Conservation (phyloP, 2,888 invertebrate genomes). For the Gymnoscelis rufifasciata region DNA sequence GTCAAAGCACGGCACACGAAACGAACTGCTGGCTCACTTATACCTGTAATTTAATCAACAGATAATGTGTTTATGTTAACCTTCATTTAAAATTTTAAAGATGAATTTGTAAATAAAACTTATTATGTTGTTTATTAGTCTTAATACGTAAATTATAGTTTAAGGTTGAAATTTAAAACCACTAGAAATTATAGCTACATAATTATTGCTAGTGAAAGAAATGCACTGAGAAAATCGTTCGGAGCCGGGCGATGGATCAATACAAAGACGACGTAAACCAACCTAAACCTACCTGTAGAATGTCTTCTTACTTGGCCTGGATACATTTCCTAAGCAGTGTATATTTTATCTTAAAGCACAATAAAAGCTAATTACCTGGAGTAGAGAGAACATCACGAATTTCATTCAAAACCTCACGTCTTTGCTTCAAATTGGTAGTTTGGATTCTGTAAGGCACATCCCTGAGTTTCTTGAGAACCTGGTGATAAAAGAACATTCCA, state of each 20-base stretch:
- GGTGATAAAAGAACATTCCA: constrained; percentile 33
- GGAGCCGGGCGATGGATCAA: constrained; percentile 34
- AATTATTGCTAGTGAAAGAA: constrained; percentile 10
- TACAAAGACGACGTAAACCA: constrained; percentile 33
- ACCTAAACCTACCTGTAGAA: constrained; percentile 27
- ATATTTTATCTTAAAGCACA: background rate
- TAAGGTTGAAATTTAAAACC: background rate
- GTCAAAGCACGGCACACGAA: constrained; percentile 88
- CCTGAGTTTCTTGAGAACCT: constrained; percentile 84
- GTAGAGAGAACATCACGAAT: constrained; percentile 84
- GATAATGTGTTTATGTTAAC: background rate
- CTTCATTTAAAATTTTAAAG: background rate
- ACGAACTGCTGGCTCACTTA: constrained; percentile 86
- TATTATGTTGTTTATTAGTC: too few species aligned
- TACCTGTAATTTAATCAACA: constrained; percentile 69
- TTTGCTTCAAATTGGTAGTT: constrained; percentile 84
- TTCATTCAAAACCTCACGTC: constrained; percentile 82
- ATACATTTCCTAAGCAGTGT: background rate
- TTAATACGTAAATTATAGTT: too few species aligned
- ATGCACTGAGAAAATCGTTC: constrained; percentile 2
- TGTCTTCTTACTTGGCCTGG: constrained; percentile 8
- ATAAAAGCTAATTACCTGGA: constrained; percentile 77
- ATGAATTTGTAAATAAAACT: too few species aligned
- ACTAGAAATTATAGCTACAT: background rate
- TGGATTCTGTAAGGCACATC: constrained; percentile 86